phyloP scores from a whole-genome alignment of 2,888 invertebrate genomes.

The Sminthurides aquaticus region DNA sequence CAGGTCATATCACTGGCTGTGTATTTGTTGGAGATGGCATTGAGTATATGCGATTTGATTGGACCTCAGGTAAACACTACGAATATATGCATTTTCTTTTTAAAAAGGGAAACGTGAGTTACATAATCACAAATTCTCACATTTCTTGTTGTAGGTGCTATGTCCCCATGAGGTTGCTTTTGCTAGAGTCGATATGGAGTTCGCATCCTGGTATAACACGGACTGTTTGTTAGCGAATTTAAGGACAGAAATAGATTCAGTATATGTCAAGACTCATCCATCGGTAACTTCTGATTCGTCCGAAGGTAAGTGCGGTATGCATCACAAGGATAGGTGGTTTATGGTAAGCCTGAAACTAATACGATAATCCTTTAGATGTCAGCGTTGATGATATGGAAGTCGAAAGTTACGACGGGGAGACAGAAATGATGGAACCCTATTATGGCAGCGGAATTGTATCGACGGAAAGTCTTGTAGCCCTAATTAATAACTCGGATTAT shows the following conservation, averaged over 20 bases:
- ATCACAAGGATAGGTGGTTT: not conserved
- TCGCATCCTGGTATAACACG: constrained; percentile 62
- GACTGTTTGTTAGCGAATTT: constrained; percentile 70
- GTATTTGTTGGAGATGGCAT: constrained; percentile 77
- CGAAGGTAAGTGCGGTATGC: constrained; percentile 56
- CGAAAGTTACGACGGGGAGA: constrained; percentile 53
- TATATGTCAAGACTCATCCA: constrained; percentile 56
- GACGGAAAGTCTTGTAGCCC: constrained; percentile 25
- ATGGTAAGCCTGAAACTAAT: not conserved
- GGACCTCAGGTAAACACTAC: constrained; percentile 28
- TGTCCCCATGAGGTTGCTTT: constrained; percentile 45
- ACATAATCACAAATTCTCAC: not conserved
- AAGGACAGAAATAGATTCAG: constrained; percentile 57
- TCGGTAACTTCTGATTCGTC: constrained; percentile 51
- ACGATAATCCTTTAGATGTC: constrained; percentile 26
- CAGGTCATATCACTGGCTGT: constrained; percentile 79
- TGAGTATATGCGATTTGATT: constrained; percentile 50
- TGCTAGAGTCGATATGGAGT: constrained; percentile 53
- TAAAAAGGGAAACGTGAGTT: not conserved
- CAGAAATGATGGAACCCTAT: constrained; percentile 47
- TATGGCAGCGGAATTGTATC: constrained; percentile 23
- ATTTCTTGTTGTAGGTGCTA: constrained; percentile 40
- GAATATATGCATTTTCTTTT: not conserved
- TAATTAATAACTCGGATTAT: constrained; percentile 27
- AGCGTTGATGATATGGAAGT: constrained; percentile 55